Evolutionary conservation across 2,888 invertebrate genomes (phyloP), one percentile per base, ranked within the genome.

Genomic region (Mesorhabditis sp.): DNA sequence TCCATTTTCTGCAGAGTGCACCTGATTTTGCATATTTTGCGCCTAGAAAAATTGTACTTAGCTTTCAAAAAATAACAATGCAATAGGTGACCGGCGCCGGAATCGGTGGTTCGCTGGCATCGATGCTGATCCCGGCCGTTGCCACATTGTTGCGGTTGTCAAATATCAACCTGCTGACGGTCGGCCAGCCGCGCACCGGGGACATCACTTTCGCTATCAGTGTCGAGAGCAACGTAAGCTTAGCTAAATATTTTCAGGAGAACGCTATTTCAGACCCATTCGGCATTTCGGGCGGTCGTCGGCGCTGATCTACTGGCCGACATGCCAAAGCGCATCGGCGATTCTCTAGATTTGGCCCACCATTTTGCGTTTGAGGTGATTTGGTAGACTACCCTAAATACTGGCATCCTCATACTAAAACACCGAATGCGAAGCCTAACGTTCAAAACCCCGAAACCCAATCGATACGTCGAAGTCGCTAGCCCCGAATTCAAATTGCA

Each of bases 291-390:
- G 1, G 58, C n/a, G 7, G 58, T 50, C n/a, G 58, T 50, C 1
- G 58, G 58, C 10, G 58, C 58, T 2, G 58, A 50, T 50, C 58
- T 50, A 13, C 10, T 50, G n/a, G 58, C 58, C n/a, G 58, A 50
- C n/a, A 50, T 50, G 58, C 58, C 58, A 50, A 50, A 50, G n/a
- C 7, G 58, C 10, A 50, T 50, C n/a, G 58, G 58, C n/a, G 58
- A 50, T n/a, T 50, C 58, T 13, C 58, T 50, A 10, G 58, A 50
- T 2, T 50, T 50, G 58, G 58, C 10, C 7, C 58, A 50, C n/a
- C 58, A 50, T 50, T 50, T 50, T 2, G 58, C 58, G n/a, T 50
- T 50, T 50, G 58, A 50, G 58, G 58, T 28, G 28, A 28, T 28
- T 28, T 28, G 28, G 28, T 28, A 28, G 28, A 28, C 28, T 28